Base-by-base conservation (phyloP, 2,797 vertebrate genomes). In the Syncerus caffer region DNA sequence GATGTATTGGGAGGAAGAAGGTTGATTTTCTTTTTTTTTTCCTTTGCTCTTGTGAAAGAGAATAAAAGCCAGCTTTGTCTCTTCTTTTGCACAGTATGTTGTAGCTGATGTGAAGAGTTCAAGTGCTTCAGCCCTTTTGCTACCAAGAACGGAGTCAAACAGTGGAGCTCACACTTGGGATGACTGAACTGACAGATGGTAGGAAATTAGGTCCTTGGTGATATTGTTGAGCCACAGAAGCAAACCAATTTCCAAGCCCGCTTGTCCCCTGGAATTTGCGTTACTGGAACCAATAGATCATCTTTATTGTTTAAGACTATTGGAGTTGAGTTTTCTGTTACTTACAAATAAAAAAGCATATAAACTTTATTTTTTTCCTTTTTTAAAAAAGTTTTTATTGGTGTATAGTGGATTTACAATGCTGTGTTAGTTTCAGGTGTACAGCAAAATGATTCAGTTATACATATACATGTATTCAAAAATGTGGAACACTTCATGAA, bases 271-370 rank as follows among this genome's bases (percentile, higher is more conserved):
- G 25, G 85, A 86, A 85, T 86, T 62, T 93, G 34, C 53, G 55
- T 76, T 95, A 34, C 53, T 34, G 60, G 51, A 86, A 27, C 67
- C 71, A 82, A 86, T 86, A 96, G 93, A 86, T 86, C 45, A 45
- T 80, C 38, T 82, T 92, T 94, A 38, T 71, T 90, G 62, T 85
- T 89, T 89, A 89, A 60, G 45, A 34, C 58, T 53, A 31, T 53
- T 92, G 58, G 47, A 93, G 74, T 82, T 95, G 45, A 60, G 25
- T 76, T 96, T 96, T 95, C 58, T 85, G 67, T 74, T 80, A 67
- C 21, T 84, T 82, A 50, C 27, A 29, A 38, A 71, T 34, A 90
- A 51, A 74, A 76, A 92, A n/a, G 1, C 42, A 89, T 55, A 86
- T 76, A 12, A 45, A 89, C n/a, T 93, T 58, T 29, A 83, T 47